phyloP scores from a whole-genome alignment of 1,140 invertebrate species.

The Tenebrio molitor region DNA sequence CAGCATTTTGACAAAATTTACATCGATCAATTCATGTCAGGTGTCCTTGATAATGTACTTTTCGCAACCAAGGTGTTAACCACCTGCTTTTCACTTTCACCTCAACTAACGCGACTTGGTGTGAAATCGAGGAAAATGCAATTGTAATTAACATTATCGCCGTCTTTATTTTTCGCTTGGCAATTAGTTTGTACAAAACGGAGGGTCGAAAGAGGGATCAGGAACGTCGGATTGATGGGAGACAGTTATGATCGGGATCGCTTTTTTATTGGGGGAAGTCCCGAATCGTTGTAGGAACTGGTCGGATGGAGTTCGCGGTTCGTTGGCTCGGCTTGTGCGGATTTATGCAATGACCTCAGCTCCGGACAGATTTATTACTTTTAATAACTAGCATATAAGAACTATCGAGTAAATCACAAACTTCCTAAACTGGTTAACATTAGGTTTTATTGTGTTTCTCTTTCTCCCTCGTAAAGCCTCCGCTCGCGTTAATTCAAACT shows the following conservation, averaged over 20 bases:
- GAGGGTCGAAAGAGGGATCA: too few relatives aligned
- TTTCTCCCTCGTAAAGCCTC: conserved; percentile 21
- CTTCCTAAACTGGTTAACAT: conserved; percentile 34
- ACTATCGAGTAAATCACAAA: conserved; percentile 37
- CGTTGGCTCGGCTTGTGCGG: conserved; percentile 33
- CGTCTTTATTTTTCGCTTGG: too few relatives aligned
- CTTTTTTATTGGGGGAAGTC: conserved; percentile 36
- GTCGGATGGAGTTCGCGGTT: conserved; percentile 33
- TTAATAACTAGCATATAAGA: conserved; percentile 41
- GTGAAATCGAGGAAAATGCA: too few relatives aligned
- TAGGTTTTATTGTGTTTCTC: conserved; percentile 38
- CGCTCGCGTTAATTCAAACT: conserved; percentile 11
- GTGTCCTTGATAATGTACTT: too few relatives aligned
- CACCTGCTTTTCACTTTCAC: too few relatives aligned
- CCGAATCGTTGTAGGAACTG: conserved; percentile 22
- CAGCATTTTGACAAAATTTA: too few relatives aligned
- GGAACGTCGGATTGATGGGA: conserved; percentile 25
- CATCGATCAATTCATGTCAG: too few relatives aligned
- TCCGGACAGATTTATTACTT: conserved; percentile 30
- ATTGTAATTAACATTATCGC: too few relatives aligned
- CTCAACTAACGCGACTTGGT: too few relatives aligned
- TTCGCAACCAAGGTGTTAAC: too few relatives aligned
- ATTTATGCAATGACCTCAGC: conserved; percentile 32
- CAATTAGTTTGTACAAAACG: too few relatives aligned
- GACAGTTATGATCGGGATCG: conserved; percentile 31